Percentiles rank a stretch among this genome's conserved stretches.
Evolutionary conservation across 1,140 invertebrate species (phyloP).

Genomic region (Eupristina koningsbergeri): DNA sequence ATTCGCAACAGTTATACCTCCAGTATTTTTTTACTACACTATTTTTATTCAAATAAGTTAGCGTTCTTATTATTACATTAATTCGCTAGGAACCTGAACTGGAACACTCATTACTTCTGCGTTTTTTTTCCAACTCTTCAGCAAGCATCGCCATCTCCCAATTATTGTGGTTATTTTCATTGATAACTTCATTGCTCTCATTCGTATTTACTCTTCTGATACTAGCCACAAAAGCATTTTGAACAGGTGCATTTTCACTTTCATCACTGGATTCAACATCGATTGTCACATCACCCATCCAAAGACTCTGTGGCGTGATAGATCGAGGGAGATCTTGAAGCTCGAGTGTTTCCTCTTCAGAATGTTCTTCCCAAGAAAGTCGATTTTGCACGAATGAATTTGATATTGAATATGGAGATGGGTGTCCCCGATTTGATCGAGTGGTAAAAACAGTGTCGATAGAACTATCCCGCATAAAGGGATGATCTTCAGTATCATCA

Average conservation of each 20-base stretch:
- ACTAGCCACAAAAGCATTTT: not conserved
- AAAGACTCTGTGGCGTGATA: constrained; percentile 67
- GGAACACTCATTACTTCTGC: constrained; percentile 70
- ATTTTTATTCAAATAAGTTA: not conserved
- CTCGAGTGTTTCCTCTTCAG: constrained; percentile 75
- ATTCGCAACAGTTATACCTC: not conserved
- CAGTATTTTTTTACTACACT: not conserved
- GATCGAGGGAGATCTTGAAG: constrained; percentile 74
- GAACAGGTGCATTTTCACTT: constrained; percentile 39
- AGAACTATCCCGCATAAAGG: constrained; percentile 76
- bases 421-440: constrained; percentile 56
- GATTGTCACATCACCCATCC: constrained; percentile 70
- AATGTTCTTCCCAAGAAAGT: constrained; percentile 76
- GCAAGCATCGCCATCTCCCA: constrained; percentile 87
- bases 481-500: constrained; percentile 72
- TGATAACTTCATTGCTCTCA: constrained; percentile 51
- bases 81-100: constrained; percentile 72
- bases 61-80: constrained; percentile 50
- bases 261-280: constrained; percentile 73
- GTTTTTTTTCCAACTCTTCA: constrained; percentile 79
- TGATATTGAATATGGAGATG: constrained; percentile 62
- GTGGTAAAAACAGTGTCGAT: constrained; percentile 75
- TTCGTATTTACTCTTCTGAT: not conserved
- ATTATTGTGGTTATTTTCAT: constrained; percentile 75
- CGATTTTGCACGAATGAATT: constrained; percentile 63